These are phyloP conservation scores for Semaprochilodus insignis DNA, from an alignment of 2,797 vertebrate species.

Conservation along the genomic window DNA sequence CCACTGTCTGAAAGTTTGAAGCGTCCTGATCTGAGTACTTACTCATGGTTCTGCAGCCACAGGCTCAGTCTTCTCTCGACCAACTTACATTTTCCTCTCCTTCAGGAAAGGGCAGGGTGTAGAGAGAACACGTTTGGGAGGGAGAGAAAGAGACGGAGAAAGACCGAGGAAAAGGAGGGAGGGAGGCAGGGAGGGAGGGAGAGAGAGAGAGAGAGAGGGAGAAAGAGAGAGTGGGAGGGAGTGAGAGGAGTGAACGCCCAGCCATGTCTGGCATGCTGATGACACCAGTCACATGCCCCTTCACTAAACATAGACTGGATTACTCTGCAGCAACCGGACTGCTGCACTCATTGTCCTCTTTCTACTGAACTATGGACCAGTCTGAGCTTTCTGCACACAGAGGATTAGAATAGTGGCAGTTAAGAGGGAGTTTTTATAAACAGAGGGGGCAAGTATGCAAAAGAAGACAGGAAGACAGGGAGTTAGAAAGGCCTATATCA, in stretches of 20 bases:
- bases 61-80: slow-evolving; percentile 61
- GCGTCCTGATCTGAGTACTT: slow-evolving; percentile 66
- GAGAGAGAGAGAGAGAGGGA: slow-evolving; percentile 48
- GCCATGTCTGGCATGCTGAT: slow-evolving; percentile 72
- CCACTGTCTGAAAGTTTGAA: slow-evolving; percentile 4
- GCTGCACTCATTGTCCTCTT: slow-evolving; percentile 55
- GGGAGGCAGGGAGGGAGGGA: slow-evolving; percentile 40
- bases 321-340: slow-evolving; percentile 50
- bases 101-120: slow-evolving; percentile 61
- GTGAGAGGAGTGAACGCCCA: slow-evolving; percentile 53
- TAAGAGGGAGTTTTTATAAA: neutral
- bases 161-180: slow-evolving; percentile 23
- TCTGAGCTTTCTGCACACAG: neutral
- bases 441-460: too few relatives aligned
- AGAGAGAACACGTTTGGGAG: slow-evolving; percentile 42
- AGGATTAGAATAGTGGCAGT: neutral
- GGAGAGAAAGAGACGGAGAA: slow-evolving; percentile 27
- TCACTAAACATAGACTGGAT: slow-evolving; percentile 62
- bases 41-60: slow-evolving; percentile 78
- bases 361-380: slow-evolving; percentile 7
- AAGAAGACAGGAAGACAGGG: slow-evolving; percentile 1
- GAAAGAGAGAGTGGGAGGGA: slow-evolving; percentile 42
- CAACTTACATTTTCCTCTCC: slow-evolving; percentile 76
- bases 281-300: slow-evolving; percentile 68
- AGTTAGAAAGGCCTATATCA: neutral